A percentile compares a stretch with the other conserved stretches of the same genome.
phyloP scores from a whole-genome alignment of 1,140 invertebrate species.

The Littorina saxatilis region DNA sequence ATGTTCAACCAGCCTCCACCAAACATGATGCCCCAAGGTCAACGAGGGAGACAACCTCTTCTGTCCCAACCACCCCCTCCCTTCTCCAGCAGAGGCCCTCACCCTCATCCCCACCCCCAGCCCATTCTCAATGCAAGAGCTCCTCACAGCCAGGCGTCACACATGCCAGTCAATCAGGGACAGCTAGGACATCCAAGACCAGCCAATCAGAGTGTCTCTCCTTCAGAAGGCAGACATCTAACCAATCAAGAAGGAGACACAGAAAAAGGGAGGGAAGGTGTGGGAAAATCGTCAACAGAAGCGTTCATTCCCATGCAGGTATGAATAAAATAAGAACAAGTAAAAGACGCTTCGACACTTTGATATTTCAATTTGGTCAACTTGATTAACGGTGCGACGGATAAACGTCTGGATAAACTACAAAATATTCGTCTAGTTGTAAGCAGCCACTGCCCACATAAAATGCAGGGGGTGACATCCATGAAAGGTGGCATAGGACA shows the following conservation, averaged over 20 bases:
- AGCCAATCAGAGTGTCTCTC: not conserved
- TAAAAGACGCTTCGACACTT: too few relatives aligned
- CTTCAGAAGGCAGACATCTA: not conserved
- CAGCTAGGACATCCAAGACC: not conserved
- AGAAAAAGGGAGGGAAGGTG: not conserved
- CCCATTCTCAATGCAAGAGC: not conserved
- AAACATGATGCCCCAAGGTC: not conserved
- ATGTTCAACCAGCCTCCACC: slow-evolving; percentile 26
- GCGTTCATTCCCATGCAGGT: slow-evolving; percentile 32
- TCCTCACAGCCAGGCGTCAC: slow-evolving; percentile 2
- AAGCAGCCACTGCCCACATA: too few relatives aligned
- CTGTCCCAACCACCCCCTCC: slow-evolving; percentile 17
- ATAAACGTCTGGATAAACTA: too few relatives aligned
- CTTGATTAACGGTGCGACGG: too few relatives aligned
- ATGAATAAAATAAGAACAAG: too few relatives aligned
- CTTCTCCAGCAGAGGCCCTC: not conserved
- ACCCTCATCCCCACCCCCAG: not conserved
- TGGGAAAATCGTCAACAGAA: slow-evolving; percentile 1
- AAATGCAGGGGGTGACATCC: too few relatives aligned
- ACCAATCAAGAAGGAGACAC: not conserved
- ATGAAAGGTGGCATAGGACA: too few relatives aligned
- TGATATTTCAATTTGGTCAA: too few relatives aligned
- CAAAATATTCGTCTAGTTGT: too few relatives aligned
- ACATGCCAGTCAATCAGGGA: not conserved
- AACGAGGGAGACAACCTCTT: not conserved